These are phyloP conservation scores for Sebastes kiyomatsui DNA, from an alignment of 2,797 vertebrate species.

Conservation along the genomic window DNA sequence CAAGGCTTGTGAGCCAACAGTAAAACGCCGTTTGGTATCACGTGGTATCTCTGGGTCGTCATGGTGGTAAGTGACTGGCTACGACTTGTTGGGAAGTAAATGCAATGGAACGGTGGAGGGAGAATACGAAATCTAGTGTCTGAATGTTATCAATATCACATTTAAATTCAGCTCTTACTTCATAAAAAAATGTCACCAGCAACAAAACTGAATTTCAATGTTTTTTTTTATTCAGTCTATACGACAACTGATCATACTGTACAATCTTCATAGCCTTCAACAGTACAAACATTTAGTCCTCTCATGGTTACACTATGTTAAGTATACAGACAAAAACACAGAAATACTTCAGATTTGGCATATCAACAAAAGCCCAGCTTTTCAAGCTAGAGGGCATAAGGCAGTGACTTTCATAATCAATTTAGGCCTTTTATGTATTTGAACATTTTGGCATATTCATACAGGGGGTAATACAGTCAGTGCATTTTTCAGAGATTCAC, in stretches of 20 bases:
- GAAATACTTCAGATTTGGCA: conserved; percentile 63
- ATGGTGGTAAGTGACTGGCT: no score
- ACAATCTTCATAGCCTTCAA: conserved; percentile 61
- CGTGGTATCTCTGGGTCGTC: no score
- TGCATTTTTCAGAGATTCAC: conserved; percentile 59
- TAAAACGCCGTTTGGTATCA: no score
- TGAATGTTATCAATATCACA: no score
- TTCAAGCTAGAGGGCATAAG: conserved; percentile 67
- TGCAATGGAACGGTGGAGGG: no score
- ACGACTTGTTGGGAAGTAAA: no score
- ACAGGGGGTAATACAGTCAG: conserved; percentile 41
- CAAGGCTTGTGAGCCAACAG: no score
- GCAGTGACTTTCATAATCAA: conserved; percentile 60
- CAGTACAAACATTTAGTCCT: conserved; percentile 63
- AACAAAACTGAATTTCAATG: conserved; percentile 10
- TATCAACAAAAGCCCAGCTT: conserved; percentile 64
- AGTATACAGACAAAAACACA: conserved; percentile 36
- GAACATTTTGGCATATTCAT: conserved; percentile 46
- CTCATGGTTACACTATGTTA: conserved; percentile 51
- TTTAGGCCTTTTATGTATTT: conserved; percentile 34
- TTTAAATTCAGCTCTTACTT: background rate
- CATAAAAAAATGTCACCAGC: conserved; percentile 3
- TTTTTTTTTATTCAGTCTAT: conserved; percentile 67
- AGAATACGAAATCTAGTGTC: accelerated
- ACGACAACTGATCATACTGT: conserved; percentile 65